A percentile compares a stretch with the other conserved stretches of the same genome.
phyloP scores from a whole-genome alignment of 2,113 vertebrate species.

The Sigmodon hispidus region DNA sequence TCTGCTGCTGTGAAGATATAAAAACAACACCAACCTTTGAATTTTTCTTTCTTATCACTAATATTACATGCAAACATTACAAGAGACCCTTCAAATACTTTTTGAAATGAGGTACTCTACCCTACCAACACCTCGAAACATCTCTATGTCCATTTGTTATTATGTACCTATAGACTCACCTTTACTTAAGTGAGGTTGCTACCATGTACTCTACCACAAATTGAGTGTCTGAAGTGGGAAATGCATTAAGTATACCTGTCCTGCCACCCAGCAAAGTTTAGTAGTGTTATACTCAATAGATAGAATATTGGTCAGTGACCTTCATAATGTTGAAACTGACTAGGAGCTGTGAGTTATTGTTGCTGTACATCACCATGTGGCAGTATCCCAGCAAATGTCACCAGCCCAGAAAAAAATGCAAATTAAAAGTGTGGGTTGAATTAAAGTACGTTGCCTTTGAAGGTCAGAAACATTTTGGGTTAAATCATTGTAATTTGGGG shows the following conservation, averaged over 20 bases:
- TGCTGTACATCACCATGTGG: not conserved
- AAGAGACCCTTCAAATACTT: not conserved
- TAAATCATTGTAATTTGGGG: not conserved
- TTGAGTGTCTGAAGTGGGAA: not conserved
- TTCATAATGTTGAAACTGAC: not conserved
- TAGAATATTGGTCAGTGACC: not conserved
- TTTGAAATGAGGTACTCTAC: not conserved
- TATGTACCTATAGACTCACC: not conserved
- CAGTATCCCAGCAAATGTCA: not conserved
- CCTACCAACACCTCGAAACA: not conserved
- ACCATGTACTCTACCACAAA: no score
- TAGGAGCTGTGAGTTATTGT: not conserved
- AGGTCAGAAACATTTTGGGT: not conserved
- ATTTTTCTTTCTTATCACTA: not conserved
- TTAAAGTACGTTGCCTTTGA: not conserved
- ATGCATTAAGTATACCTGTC: no score
- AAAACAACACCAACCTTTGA: not conserved
- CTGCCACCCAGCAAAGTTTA: not conserved
- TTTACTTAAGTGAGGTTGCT: fast-evolving
- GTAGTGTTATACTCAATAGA: not conserved
- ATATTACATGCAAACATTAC: not conserved
- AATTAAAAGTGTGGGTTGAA: not conserved
- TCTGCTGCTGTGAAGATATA: no score
- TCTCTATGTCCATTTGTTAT: not conserved
- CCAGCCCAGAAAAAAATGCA: not conserved